Evolutionary conservation across 2,888 invertebrate genomes (phyloP).

Genomic region (Lepidochrysops patricia): DNA sequence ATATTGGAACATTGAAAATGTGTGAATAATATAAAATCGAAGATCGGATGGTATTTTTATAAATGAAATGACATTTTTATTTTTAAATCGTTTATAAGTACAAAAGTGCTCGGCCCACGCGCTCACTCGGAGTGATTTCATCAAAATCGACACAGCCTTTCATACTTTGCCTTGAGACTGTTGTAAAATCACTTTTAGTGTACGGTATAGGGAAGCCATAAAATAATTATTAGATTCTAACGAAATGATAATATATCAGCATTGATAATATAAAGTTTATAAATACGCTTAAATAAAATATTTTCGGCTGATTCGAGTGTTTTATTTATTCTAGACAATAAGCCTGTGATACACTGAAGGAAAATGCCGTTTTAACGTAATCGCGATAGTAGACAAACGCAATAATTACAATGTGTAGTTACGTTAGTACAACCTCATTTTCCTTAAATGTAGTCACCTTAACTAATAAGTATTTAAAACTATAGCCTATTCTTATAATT

Average conservation of each 20-base stretch:
- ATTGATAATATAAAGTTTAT: slow-evolving; percentile 73
- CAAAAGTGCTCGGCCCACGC: slow-evolving; percentile 57
- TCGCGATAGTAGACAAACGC: no score
- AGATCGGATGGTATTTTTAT: slow-evolving; percentile 63
- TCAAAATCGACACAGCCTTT: slow-evolving; percentile 41
- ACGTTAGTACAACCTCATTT: no score
- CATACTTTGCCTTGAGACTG: slow-evolving; percentile 30
- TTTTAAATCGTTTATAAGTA: slow-evolving; percentile 54
- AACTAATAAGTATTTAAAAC: no score
- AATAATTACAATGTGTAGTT: no score
- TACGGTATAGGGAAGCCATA: slow-evolving; percentile 59
- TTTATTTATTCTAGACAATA: slow-evolving; percentile 40
- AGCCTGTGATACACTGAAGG: no score
- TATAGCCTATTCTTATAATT: no score
- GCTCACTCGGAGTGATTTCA: slow-evolving; percentile 43
- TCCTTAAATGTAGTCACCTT: no score
- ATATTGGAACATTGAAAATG: slow-evolving; percentile 32
- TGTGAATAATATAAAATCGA: slow-evolving; percentile 35
- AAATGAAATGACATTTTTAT: slow-evolving; percentile 28
- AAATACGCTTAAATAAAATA: slow-evolving; percentile 76
- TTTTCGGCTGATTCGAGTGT: slow-evolving; percentile 67
- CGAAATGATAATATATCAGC: slow-evolving; percentile 72
- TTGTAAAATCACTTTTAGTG: slow-evolving; percentile 44
- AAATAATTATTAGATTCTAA: slow-evolving; percentile 56
- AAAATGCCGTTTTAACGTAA: no score